Evolutionary conservation across 2,797 vertebrate species (phyloP).

Genomic region (Cuniculus paca): DNA sequence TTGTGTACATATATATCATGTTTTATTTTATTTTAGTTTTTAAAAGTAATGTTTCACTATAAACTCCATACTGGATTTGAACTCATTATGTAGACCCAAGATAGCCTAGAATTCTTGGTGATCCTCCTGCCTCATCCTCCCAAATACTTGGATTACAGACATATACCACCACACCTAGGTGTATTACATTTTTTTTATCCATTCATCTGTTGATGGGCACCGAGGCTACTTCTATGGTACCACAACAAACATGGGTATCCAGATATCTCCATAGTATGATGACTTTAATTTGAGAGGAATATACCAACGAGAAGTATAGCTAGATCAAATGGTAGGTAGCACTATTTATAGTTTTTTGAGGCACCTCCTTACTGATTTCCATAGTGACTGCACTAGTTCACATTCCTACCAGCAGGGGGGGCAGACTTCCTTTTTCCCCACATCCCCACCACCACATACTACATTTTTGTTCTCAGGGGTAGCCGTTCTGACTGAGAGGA

Average conservation of each 20-base stretch:
- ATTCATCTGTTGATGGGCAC: neutral
- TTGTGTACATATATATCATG: neutral
- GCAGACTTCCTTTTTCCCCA: neutral
- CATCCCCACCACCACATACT: neutral
- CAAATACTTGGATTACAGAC: neutral
- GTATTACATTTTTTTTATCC: neutral
- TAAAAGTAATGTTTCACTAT: neutral
- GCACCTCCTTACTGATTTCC: neutral
- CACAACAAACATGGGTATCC: neutral
- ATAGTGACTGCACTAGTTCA: neutral
- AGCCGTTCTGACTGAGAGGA: neutral
- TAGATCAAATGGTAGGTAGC: neutral
- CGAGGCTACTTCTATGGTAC: neutral
- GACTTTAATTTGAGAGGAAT: neutral
- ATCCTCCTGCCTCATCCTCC: neutral
- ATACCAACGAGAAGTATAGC: neutral
- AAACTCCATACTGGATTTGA: neutral
- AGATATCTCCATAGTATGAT: neutral
- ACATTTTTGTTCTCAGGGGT: neutral
- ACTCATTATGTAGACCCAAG: neutral
- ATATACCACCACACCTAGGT: neutral
- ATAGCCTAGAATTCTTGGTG: neutral
- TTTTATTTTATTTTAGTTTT: neutral
- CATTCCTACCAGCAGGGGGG: neutral
- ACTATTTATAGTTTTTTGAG: neutral